Conservation (phyloP, 2,888 invertebrate species). For the Aromia moschata region DNA sequence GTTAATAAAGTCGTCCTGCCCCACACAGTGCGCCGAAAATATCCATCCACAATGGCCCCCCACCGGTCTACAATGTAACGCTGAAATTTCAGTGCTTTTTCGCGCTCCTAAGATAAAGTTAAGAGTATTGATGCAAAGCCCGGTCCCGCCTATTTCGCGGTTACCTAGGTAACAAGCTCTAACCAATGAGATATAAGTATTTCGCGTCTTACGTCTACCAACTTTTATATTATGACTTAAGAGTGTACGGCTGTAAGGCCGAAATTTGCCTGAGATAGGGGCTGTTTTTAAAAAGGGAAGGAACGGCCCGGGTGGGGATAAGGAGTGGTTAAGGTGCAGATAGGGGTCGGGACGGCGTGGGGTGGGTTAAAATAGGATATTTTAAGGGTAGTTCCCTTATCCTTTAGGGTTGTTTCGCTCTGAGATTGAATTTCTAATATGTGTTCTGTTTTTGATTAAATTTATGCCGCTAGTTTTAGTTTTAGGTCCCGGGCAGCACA, state of each 20-base stretch:
- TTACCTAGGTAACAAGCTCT: slow-evolving; percentile 59
- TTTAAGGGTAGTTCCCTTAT: slow-evolving; percentile 58
- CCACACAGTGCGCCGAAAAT: too few relatives aligned
- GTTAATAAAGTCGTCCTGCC: too few relatives aligned
- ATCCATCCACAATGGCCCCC: slow-evolving; percentile 2
- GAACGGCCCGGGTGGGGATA: slow-evolving; percentile 46
- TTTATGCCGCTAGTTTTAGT: slow-evolving; percentile 59
- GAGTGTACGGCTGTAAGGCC: slow-evolving; percentile 55
- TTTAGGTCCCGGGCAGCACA: slow-evolving; percentile 43
- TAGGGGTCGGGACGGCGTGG: slow-evolving; percentile 34
- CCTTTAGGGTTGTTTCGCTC: slow-evolving; percentile 61
- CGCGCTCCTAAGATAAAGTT: slow-evolving; percentile 48
- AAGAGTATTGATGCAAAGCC: slow-evolving; percentile 49
- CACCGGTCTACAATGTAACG: slow-evolving; percentile 25
- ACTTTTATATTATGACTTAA: slow-evolving; percentile 56
- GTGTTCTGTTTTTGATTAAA: slow-evolving; percentile 64
- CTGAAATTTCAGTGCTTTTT: slow-evolving; percentile 40
- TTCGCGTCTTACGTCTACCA: slow-evolving; percentile 58
- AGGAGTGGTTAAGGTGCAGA: slow-evolving; percentile 53
- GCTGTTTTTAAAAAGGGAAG: slow-evolving; percentile 52
- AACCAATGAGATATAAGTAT: slow-evolving; percentile 63
- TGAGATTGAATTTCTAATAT: slow-evolving; percentile 65
- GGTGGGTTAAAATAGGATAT: slow-evolving; percentile 54
- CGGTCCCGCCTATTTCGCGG: slow-evolving; percentile 52
- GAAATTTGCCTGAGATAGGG: slow-evolving; percentile 59